Percentiles rank a stretch among this genome's conserved stretches.
Conservation (phyloP, 2,888 invertebrate species). For the Xylophagus ater region DNA sequence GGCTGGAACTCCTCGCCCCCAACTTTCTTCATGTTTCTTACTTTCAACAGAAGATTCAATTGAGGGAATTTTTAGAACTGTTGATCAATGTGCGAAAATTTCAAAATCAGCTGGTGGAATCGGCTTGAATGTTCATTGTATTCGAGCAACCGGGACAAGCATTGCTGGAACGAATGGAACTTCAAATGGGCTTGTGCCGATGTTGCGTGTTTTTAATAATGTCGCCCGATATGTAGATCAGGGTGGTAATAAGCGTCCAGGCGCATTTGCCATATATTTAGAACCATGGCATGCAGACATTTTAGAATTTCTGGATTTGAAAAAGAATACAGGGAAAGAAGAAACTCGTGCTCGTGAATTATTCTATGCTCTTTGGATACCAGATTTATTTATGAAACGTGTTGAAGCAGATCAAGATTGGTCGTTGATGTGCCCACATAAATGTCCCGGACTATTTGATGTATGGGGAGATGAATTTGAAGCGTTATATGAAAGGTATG, state of each 20-base stretch:
- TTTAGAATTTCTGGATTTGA: slow-evolving; percentile 87
- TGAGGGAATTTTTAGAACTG: slow-evolving; percentile 86
- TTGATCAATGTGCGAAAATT: slow-evolving; percentile 87
- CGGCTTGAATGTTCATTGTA: slow-evolving; percentile 91
- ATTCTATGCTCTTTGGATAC: slow-evolving; percentile 96
- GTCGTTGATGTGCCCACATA: slow-evolving; percentile 96
- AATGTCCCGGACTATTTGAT: slow-evolving; percentile 81
- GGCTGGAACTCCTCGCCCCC: slow-evolving; percentile 82
- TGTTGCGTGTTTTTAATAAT: slow-evolving; percentile 90
- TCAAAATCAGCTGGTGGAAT: slow-evolving; percentile 97
- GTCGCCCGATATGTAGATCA: slow-evolving; percentile 96
- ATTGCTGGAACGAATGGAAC: slow-evolving; percentile 91
- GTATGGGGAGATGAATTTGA: slow-evolving; percentile 95
- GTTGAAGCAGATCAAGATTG: slow-evolving; percentile 75
- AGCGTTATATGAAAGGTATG: slow-evolving; percentile 73
- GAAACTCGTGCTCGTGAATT: slow-evolving; percentile 89
- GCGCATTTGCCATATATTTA: slow-evolving; percentile 93
- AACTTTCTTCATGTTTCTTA: slow-evolving; percentile 91
- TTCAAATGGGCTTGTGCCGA: slow-evolving; percentile 92
- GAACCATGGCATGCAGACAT: slow-evolving; percentile 99
- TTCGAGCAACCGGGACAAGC: slow-evolving; percentile 80
- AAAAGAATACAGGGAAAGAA: slow-evolving; percentile 93
- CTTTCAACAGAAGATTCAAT: slow-evolving; percentile 89
- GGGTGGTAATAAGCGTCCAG: slow-evolving; percentile 94
- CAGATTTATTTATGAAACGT: slow-evolving; percentile 95